Evolutionary conservation across 2,797 vertebrate genomes (phyloP).

Genomic region (Pangasius sanitwongsei): DNA sequence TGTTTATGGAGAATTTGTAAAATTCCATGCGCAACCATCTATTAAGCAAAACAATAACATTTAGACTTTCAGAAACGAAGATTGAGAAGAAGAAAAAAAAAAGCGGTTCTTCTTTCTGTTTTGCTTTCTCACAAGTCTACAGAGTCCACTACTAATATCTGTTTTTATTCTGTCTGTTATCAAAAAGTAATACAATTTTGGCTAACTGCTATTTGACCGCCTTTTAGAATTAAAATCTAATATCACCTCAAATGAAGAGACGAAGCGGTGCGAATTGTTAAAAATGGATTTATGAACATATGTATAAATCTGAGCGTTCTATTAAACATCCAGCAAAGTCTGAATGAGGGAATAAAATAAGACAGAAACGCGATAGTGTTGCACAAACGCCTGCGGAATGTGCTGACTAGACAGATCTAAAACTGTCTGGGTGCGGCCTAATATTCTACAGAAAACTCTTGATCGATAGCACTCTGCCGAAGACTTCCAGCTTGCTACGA

Average conservation of each 20-base stretch:
- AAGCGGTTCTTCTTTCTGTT: not conserved
- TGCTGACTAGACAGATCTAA: conserved; percentile 19
- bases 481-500: not conserved
- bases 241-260: not conserved
- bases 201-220: no score
- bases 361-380: not conserved
- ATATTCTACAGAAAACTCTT: not conserved
- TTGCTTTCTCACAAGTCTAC: not conserved
- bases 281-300: not conserved
- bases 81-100: not conserved
- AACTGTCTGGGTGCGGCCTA: not conserved
- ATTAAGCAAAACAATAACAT: not conserved
- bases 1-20: not conserved
- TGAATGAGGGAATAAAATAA: not conserved
- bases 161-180: not conserved
- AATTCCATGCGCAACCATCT: not conserved
- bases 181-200: not conserved
- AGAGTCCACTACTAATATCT: not conserved
- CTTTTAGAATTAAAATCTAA: no score
- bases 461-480: not conserved
- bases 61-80: not conserved
- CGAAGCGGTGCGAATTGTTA: not conserved
- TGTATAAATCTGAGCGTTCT: not conserved
- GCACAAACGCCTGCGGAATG: not conserved
- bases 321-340: not conserved